Base-by-base conservation (phyloP, 2,797 vertebrate species). In the Tangara arthus region DNA sequence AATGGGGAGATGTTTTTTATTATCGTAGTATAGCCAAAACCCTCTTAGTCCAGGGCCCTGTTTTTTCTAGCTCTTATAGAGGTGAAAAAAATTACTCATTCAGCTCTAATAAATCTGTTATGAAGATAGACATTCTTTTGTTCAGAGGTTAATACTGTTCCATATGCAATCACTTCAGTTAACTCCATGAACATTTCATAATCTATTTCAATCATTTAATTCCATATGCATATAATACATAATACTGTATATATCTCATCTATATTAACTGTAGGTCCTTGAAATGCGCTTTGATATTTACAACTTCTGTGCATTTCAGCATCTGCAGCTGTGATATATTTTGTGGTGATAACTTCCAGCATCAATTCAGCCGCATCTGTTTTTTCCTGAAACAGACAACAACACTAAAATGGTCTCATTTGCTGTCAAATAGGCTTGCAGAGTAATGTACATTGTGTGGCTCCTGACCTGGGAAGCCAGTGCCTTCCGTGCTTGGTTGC, bases 261-360 rank as follows among this genome's bases (percentile, higher is more conserved):
- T 76, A 3, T 82, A 75, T 81, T 82, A 89, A 91, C 42, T 91
- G 32, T 70, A 83, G 55, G 65, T 46, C 87, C 91, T 94, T 94
- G 86, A 95, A 93, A 84, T 75, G 28, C 0, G 1, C 91, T 94
- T 96, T 78, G 76, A 63, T 95, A 78, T 81, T 94, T 93, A 61
- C 81, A 82, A 42, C 86, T 95, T 89, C 78, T 94, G 72, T 92
- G 71, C 59, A 68, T 94, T 95, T 93, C 42, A 84, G 21, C 49
- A 63, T 93, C 44, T 94, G 84, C 35, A 86, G 57, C 76, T 22
- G 3, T 89, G 82, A 81, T 81, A 17, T 30, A 68, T 94, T 91
- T 94, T 84, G 70, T 82, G 68, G 28, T 88, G 93, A 59, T 94
- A 93, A 92, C 52, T 96, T 94, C 64, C 59, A 95, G 53, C 57